Conservation (phyloP, 2,113 vertebrate species). For the Ceratotherium simum region DNA sequence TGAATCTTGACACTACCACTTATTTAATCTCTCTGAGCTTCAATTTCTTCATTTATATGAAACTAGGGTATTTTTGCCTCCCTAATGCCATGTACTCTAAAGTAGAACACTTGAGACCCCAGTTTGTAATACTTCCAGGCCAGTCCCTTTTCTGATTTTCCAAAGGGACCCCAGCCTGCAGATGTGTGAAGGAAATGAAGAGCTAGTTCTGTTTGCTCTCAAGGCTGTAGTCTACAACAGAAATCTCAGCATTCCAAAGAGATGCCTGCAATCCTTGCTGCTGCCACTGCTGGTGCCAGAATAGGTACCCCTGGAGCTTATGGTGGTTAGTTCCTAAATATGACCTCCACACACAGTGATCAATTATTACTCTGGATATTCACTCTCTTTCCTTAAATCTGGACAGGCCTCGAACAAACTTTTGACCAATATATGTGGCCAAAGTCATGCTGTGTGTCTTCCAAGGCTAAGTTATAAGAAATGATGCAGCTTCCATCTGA, state of each 20-base stretch:
- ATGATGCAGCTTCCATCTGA: not conserved
- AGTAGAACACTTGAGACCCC: not conserved
- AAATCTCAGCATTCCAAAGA: not conserved
- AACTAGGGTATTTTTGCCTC: not conserved
- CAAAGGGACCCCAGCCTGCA: not conserved
- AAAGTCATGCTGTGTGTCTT: not conserved
- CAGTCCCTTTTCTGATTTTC: constrained; percentile 30
- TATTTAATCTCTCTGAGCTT: constrained; percentile 20
- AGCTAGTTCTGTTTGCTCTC: not conserved
- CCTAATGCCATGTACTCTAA: not conserved
- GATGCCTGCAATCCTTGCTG: not conserved
- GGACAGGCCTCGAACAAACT: not conserved
- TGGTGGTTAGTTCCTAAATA: not conserved
- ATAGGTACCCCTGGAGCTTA: not conserved
- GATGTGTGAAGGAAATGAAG: not conserved
- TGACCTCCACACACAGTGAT: not conserved
- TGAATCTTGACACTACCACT: not conserved
- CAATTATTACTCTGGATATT: not conserved
- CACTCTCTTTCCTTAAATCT: not conserved
- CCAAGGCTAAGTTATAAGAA: not conserved
- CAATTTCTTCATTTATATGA: not conserved
- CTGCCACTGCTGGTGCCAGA: not conserved
- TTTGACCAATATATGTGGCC: not conserved
- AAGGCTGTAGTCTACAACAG: not conserved
- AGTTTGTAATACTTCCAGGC: not conserved